Percentiles rank a stretch among this genome's conserved stretches.
phyloP scores from a whole-genome alignment of 2,888 invertebrate genomes.

The Clivina fossor region DNA sequence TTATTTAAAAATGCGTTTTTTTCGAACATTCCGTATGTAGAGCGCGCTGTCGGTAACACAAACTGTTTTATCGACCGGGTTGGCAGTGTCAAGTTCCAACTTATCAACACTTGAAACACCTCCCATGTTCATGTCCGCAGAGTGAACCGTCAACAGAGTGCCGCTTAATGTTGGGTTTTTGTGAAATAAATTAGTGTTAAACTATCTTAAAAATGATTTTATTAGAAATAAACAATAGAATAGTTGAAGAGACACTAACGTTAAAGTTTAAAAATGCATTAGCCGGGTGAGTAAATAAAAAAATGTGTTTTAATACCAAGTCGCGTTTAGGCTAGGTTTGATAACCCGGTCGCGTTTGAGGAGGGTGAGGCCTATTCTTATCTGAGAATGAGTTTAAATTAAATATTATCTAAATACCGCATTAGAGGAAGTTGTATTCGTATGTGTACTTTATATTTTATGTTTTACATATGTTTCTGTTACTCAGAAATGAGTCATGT shows the following conservation, averaged over 20 bases:
- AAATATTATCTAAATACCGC: conserved; percentile 19
- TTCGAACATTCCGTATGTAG: conserved; percentile 14
- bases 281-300: conserved; percentile 85
- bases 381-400: conserved; percentile 20
- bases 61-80: conserved; percentile 24
- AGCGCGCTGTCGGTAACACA: not conserved
- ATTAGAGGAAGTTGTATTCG: conserved; percentile 26
- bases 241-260: conserved; percentile 95
- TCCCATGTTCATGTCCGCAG: conserved; percentile 35
- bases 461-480: conserved; percentile 21
- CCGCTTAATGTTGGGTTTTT: conserved; percentile 34
- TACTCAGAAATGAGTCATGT: conserved; percentile 14
- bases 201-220: conserved; percentile 74
- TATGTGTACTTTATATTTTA: conserved; percentile 11
- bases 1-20: not conserved
- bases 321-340: conserved; percentile 36
- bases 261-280: conserved; percentile 95
- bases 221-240: conserved; percentile 98
- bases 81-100: conserved; percentile 32
- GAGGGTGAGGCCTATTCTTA: conserved; percentile 31
- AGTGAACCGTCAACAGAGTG: conserved; percentile 33
- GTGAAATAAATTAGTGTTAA: conserved; percentile 32
- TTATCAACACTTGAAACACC: conserved; percentile 35
- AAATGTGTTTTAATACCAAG: conserved; percentile 22
- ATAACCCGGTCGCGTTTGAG: conserved; percentile 28